A percentile compares a stretch with the other conserved stretches of the same genome.
Evolutionary conservation across 1,140 invertebrate species (phyloP).

Genomic region (Cataglyphis hispanica): DNA sequence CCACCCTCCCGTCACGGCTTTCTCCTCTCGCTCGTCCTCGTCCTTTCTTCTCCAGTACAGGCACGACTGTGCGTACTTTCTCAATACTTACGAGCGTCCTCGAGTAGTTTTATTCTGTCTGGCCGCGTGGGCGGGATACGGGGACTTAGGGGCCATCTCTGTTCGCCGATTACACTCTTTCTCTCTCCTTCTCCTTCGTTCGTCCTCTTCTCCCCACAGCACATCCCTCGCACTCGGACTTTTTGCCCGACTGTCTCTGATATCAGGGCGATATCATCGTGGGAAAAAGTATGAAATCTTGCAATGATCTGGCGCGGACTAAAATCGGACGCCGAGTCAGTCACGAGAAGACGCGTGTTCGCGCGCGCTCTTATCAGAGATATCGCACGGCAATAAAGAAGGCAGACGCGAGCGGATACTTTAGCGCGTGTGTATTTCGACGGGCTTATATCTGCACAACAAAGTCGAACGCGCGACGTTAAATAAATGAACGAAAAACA

Average conservation of each 20-base stretch:
- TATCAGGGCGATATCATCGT: neutral
- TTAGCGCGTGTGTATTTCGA: neutral
- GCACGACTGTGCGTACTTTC: constrained; percentile 78
- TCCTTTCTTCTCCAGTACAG: constrained; percentile 63
- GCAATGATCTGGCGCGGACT: constrained; percentile 12
- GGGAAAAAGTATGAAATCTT: neutral
- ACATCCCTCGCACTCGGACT: neutral
- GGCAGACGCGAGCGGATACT: constrained; percentile 20
- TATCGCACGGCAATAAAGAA: constrained; percentile 51
- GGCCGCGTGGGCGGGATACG: constrained; percentile 81
- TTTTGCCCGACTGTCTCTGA: constrained; percentile 7
- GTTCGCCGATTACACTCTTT: constrained; percentile 80
- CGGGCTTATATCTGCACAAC: constrained; percentile 16
- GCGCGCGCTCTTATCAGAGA: constrained; percentile 31
- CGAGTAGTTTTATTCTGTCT: constrained; percentile 85
- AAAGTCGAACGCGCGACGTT: constrained; percentile 41
- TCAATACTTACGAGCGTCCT: constrained; percentile 82
- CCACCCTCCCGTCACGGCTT: constrained; percentile 27
- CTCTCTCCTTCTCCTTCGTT: constrained; percentile 49
- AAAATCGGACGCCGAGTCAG: neutral
- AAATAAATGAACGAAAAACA: constrained; percentile 52
- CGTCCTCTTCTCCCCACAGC: neutral
- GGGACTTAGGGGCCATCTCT: constrained; percentile 79
- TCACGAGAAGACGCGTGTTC: neutral
- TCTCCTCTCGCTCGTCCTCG: constrained; percentile 20